phyloP scores from a whole-genome alignment of 2,113 vertebrate genomes.

The Phalacrocorax pelagicus region DNA sequence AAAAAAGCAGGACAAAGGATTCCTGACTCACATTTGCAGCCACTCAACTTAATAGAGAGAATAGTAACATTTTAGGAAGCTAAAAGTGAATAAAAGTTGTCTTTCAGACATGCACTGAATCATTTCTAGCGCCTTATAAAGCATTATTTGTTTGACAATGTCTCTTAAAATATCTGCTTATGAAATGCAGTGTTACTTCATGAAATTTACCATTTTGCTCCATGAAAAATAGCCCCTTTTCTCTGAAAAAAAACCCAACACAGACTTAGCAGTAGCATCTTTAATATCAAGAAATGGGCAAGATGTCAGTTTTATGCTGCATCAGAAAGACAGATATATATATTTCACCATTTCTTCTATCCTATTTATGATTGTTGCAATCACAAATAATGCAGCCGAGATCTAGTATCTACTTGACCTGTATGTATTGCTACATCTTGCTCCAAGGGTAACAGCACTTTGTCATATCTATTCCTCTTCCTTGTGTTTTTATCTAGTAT shows the following conservation, averaged over 20 bases:
- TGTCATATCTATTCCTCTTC: not conserved
- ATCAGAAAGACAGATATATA: slow-evolving; percentile 60
- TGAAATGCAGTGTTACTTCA: slow-evolving; percentile 24
- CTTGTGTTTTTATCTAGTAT: not conserved
- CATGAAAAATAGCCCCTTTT: slow-evolving; percentile 25
- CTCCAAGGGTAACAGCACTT: not conserved
- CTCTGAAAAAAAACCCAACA: not conserved
- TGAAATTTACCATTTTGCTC: slow-evolving; percentile 17
- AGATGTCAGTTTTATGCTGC: slow-evolving; percentile 57
- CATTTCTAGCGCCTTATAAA: slow-evolving; percentile 44
- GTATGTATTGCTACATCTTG: not conserved
- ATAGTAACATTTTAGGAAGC: not conserved
- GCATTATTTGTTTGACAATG: slow-evolving; percentile 60
- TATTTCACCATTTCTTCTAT: slow-evolving; percentile 37
- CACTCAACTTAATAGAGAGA: not conserved
- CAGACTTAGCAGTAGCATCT: not conserved
- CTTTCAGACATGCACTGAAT: slow-evolving; percentile 25
- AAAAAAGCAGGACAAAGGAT: not conserved
- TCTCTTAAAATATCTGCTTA: slow-evolving; percentile 38
- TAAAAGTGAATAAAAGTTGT: slow-evolving; percentile 19
- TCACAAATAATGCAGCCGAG: slow-evolving; percentile 52
- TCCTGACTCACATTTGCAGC: not conserved
- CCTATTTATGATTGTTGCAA: slow-evolving; percentile 64
- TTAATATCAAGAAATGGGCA: slow-evolving; percentile 50
- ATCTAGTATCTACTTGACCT: slow-evolving; percentile 18